Base-by-base conservation (phyloP, 2,797 vertebrate genomes). In the Trachurus trachurus region DNA sequence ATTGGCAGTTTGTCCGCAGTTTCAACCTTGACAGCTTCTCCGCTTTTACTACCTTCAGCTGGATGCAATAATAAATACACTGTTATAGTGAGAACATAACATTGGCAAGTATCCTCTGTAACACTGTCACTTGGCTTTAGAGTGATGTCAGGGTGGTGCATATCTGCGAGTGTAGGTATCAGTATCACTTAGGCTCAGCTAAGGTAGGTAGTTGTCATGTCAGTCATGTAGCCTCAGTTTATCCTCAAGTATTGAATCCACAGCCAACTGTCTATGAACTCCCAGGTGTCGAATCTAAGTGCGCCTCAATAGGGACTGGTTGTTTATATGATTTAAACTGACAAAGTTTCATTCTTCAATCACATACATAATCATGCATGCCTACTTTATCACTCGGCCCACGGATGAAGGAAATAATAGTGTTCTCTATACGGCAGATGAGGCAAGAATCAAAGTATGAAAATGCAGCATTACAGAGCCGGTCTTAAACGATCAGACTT, bases 401-500 rank as follows among this genome's bases (percentile, higher is more conserved):
- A 29, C 17, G 2, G 31, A 19, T 11, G 16, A 47, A 31, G 47
- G 19, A 45, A 37, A 22, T 45, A 26, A 34, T 39, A n/a, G 19
- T 17, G 9, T 22, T 52, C 19, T 52, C 13, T 69, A 16, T 21
- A 47, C 69, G 64, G 74, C 77, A 78, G 63, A 82, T 31, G 34
- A 26, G 56, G 56, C 66, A 40, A 53, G 66, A 86, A 84, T 88
- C 71, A 88, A 85, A 88, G 81, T 31, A 40, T 57, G 44, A 63
- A 78, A 81, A 80, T 75, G 58, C 70, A 80, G 60, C 60, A 26
- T 40, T 22, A 74, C 56, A 65, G 72, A 76, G 64, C 71, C 54
- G 49, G 34, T 71, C 78, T 83, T 45, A 76, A 82, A 80, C 83
- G 22, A 87, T 89, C 81, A 71, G 85, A 82, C 83, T 81, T 83